Percentiles rank a stretch among this genome's conserved stretches.
phyloP scores from a whole-genome alignment of 2,797 vertebrate genomes.

The Typhlichthys eigenmanni region DNA sequence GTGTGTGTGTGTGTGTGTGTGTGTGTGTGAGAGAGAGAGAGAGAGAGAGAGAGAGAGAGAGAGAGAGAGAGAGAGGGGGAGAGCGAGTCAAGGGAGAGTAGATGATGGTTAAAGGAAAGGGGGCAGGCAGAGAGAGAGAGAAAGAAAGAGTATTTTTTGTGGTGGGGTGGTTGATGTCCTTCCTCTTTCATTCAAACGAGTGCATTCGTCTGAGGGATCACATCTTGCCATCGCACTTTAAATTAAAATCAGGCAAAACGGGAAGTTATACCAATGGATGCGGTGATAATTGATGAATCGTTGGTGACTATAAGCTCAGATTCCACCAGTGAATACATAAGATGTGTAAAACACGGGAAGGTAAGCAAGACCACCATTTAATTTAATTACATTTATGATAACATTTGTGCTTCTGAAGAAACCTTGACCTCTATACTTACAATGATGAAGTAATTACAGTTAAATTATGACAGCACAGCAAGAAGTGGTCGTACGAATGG shows the following conservation, averaged over 20 bases:
- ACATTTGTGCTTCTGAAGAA: background rate
- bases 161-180: constrained; percentile 8
- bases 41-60: constrained; percentile 12
- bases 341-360: constrained; percentile 42
- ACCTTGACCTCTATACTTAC: background rate
- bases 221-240: background rate
- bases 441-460: background rate
- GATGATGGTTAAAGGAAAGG: background rate
- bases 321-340: constrained; percentile 37
- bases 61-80: no score
- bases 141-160: constrained; percentile 13
- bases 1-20: no score
- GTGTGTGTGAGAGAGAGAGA: background rate
- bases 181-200: constrained; percentile 15
- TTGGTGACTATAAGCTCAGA: constrained; percentile 1
- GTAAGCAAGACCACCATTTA: constrained; percentile 39
- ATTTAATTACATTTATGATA: background rate
- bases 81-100: no score
- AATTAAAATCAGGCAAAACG: background rate
- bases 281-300: background rate
- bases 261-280: constrained; percentile 49
- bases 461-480: no score
- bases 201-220: constrained; percentile 1
- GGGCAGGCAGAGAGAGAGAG: constrained; percentile 25
- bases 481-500: no score